Percentiles rank a stretch among this genome's conserved stretches.
phyloP scores from a whole-genome alignment of 2,797 vertebrate genomes.

The Premnoplex brunnescens region DNA sequence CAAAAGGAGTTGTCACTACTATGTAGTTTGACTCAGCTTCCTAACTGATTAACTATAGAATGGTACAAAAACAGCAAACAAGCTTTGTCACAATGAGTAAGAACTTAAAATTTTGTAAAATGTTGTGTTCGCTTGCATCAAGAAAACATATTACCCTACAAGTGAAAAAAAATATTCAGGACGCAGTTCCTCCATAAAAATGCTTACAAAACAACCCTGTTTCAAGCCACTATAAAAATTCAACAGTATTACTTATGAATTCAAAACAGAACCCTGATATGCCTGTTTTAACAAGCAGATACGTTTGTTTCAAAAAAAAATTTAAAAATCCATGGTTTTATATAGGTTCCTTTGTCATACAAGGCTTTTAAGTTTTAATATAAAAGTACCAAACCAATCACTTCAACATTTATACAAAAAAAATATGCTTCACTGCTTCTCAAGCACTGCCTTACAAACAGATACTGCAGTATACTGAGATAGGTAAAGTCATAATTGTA shows the following conservation, averaged over 20 bases:
- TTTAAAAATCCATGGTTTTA: background rate
- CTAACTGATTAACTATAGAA: background rate
- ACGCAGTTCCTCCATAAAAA: background rate
- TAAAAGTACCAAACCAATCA: background rate
- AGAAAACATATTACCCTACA: background rate
- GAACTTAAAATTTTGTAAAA: background rate
- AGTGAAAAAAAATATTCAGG: background rate
- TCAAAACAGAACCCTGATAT: background rate
- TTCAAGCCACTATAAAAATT: background rate
- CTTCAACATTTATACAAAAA: background rate
- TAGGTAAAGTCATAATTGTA: background rate
- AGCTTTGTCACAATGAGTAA: background rate
- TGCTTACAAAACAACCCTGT: background rate
- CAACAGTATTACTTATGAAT: background rate
- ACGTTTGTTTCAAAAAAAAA: background rate
- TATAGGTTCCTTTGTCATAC: background rate
- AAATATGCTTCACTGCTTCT: background rate
- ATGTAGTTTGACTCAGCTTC: background rate
- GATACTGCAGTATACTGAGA: background rate
- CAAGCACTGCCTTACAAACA: background rate
- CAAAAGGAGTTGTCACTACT: background rate
- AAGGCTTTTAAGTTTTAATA: background rate
- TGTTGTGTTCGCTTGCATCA: background rate
- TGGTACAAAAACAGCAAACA: background rate
- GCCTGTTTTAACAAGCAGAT: background rate